Base-by-base conservation (phyloP, 2,888 invertebrate species). In the Hylaea fasciaria region DNA sequence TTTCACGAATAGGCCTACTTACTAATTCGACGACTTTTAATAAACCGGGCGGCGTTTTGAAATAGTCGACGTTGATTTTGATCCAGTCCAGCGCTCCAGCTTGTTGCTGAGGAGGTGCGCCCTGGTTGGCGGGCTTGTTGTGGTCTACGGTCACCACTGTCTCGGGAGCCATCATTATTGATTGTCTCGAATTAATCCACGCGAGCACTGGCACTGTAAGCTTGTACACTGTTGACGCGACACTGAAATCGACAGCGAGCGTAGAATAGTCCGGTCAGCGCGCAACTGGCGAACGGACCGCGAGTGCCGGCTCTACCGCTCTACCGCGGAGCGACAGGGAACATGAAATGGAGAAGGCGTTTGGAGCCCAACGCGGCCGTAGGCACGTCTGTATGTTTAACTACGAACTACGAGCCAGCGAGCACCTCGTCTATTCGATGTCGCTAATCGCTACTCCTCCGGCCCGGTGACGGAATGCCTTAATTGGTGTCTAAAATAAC, bases 1-100 rank as follows among this genome's bases (percentile, higher is more conserved):
- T 52, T 22, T 49, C n/a, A 44, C 29, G 16, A 57, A 53, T 46
- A 35, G 32, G 48, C 16, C 28, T 64, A 80, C 96, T 95, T 89
- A 97, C 97, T 93, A 97, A 88, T 93, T 97, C 94, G 16, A 95
- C 91, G 66, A 97, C 86, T 93, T 97, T 97, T 69, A 97, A 81
- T 75, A 97, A 92, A 72, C 97, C 97, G 56, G 97, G 96, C 77
- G 95, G 92, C 46, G 96, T 95, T 88, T 93, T 95, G 91, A 96
- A 97, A 86, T 98, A 97, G 78, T 94, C 94, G 72, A 95, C 77
- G 90, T 97, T 96, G 78, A 96, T 89, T 89, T 94, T 94, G 77
- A 97, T 93, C 94, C 96, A 96, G 69, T 94, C 93, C 69, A 96
- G 81, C 59, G 93, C 79, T 61, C 87, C 92, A 68, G 93, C 93